Evolutionary conservation across 2,113 vertebrate species (phyloP).

Genomic region (Paracanthobrama guichenoti): DNA sequence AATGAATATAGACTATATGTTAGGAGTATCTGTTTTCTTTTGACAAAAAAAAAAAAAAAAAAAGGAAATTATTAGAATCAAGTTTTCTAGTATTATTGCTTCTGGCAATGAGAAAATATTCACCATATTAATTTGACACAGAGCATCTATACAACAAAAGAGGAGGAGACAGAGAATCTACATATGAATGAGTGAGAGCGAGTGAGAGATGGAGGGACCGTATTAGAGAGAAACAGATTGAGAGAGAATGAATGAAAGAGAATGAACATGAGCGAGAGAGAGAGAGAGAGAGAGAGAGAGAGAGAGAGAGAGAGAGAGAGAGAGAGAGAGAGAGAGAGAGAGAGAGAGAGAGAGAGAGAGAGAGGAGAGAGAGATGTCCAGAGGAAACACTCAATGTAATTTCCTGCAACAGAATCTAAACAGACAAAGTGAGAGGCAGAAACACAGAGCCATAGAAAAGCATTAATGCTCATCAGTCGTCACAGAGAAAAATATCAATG

Average conservation of each 20-base stretch:
- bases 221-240: slow-evolving; percentile 4
- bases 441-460: slow-evolving; percentile 30
- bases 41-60: background rate
- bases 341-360: no score
- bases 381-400: slow-evolving; percentile 42
- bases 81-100: background rate
- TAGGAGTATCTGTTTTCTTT: background rate
- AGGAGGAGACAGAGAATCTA: background rate
- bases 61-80: background rate
- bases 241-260: slow-evolving; percentile 15
- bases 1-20: background rate
- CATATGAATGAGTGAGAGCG: background rate
- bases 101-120: background rate
- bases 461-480: slow-evolving; percentile 56
- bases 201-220: background rate
- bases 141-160: background rate
- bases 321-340: no score
- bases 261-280: background rate
- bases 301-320: no score
- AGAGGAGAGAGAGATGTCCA: slow-evolving; percentile 29
- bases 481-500: slow-evolving; percentile 32
- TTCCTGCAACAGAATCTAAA: slow-evolving; percentile 33
- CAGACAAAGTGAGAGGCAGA: slow-evolving; percentile 18
- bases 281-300: slow-evolving; percentile 27
- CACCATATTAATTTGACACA: background rate